Conservation (phyloP, 2,113 vertebrate species). For the Chloropsis cyanopogon region DNA sequence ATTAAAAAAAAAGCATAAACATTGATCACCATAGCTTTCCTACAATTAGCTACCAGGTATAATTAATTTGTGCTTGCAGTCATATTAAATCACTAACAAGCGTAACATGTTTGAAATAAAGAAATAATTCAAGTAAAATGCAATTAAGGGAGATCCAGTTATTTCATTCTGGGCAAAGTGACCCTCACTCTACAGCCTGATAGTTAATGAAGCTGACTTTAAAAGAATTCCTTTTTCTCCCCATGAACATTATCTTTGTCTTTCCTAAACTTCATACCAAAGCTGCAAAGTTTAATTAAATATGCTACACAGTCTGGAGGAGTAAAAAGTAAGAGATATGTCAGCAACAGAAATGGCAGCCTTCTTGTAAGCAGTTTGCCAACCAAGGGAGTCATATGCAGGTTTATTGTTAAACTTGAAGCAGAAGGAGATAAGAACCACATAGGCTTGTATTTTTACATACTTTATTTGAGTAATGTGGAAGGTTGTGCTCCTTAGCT, state of each 20-base stretch:
- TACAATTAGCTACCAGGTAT: constrained; percentile 46
- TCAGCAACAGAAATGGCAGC: not conserved
- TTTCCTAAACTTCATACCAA: constrained; percentile 30
- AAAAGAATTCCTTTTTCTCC: constrained; percentile 39
- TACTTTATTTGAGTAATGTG: not conserved
- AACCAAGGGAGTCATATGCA: not conserved
- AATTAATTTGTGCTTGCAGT: constrained; percentile 63
- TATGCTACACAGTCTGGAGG: constrained; percentile 6
- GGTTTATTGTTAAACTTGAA: not conserved
- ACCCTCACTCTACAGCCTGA: constrained; percentile 35
- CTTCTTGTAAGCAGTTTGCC: not conserved
- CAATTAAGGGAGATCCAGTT: constrained; percentile 52
- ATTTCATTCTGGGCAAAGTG: constrained; percentile 61
- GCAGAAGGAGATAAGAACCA: not conserved
- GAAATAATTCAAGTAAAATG: constrained; percentile 63
- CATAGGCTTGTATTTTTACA: not conserved
- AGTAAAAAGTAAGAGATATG: constrained; percentile 24
- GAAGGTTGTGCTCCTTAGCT: not conserved
- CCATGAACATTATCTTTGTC: constrained; percentile 41
- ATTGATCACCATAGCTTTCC: constrained; percentile 33
- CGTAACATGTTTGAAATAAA: constrained; percentile 66
- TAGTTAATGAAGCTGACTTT: constrained; percentile 58
- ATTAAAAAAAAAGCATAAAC: not conserved
- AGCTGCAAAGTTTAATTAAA: constrained; percentile 58
- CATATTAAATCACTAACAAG: constrained; percentile 65